Evolutionary conservation across 2,888 invertebrate genomes (phyloP).

Genomic region (Zonitis immaculata): DNA sequence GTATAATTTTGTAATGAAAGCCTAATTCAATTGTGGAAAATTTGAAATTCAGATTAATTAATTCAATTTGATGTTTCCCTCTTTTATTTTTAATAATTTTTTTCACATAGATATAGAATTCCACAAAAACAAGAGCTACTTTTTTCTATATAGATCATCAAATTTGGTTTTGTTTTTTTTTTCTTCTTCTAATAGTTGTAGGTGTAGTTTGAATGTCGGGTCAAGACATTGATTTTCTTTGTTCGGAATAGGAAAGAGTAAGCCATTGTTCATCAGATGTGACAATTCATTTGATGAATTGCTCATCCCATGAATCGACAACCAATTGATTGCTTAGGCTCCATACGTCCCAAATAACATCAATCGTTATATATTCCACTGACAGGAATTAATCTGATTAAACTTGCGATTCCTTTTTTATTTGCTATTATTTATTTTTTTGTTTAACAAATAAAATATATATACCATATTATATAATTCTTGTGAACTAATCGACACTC

Average conservation of each 20-base stretch:
- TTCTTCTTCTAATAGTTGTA: too few species aligned
- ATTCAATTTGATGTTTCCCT: background rate
- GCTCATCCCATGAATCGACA: background rate
- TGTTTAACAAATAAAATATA: too few species aligned
- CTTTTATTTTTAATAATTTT: background rate
- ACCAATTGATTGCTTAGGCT: background rate
- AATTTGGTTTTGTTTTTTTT: background rate
- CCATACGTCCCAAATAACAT: background rate
- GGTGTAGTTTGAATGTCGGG: background rate
- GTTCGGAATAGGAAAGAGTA: background rate
- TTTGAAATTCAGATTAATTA: background rate
- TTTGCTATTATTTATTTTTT: too few species aligned
- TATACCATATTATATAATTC: too few species aligned
- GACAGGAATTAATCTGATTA: too few species aligned
- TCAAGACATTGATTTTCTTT: slow-evolving; percentile 1
- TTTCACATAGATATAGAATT: background rate
- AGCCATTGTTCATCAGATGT: background rate
- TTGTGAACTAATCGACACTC: too few species aligned
- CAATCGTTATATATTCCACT: background rate
- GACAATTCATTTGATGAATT: slow-evolving; percentile 1
- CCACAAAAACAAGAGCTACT: background rate
- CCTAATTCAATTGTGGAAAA: background rate
- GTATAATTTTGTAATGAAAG: background rate
- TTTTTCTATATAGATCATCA: background rate
- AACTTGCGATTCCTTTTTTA: too few species aligned